Conservation (phyloP, 2,888 invertebrate species). For the Micoletzkya japonica region DNA sequence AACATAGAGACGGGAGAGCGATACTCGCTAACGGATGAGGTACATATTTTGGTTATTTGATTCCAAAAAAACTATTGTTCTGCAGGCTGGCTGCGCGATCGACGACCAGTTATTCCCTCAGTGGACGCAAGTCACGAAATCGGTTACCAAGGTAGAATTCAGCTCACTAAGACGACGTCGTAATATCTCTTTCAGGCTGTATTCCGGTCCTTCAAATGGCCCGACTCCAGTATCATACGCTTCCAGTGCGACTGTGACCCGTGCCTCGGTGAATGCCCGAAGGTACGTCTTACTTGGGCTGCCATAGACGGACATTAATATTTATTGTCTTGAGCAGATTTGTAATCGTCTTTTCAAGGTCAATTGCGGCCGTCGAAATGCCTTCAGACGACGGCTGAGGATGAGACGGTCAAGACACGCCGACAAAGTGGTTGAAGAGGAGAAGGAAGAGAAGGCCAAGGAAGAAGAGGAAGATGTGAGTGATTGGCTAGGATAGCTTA, state of each 20-base stretch:
- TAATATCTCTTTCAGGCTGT: slow-evolving; percentile 30
- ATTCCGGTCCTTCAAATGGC: slow-evolving; percentile 64
- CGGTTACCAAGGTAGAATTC: slow-evolving; percentile 40
- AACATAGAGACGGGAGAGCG: slow-evolving; percentile 62
- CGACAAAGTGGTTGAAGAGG: neutral
- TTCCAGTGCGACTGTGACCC: slow-evolving; percentile 63
- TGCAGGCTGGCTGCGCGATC: slow-evolving; percentile 60
- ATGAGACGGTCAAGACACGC: slow-evolving; percentile 29
- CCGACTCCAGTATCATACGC: slow-evolving; percentile 61
- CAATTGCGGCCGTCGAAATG: slow-evolving; percentile 15
- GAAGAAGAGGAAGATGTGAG: neutral
- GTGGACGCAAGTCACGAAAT: slow-evolving; percentile 43
- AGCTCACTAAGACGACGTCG: neutral
- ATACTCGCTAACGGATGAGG: slow-evolving; percentile 58
- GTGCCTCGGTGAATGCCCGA: slow-evolving; percentile 54
- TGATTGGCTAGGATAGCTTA: neutral
- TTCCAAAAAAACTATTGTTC: neutral
- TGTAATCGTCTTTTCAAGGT: neutral
- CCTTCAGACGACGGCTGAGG: slow-evolving; percentile 27
- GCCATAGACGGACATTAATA: neutral
- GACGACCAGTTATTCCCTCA: slow-evolving; percentile 63
- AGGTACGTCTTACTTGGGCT: slow-evolving; percentile 23
- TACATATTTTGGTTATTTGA: neutral
- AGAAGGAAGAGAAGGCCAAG: slow-evolving; percentile 9
- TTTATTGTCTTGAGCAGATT: neutral